phyloP scores from a whole-genome alignment of 1,140 invertebrate genomes.

The Solenopsis invicta region DNA sequence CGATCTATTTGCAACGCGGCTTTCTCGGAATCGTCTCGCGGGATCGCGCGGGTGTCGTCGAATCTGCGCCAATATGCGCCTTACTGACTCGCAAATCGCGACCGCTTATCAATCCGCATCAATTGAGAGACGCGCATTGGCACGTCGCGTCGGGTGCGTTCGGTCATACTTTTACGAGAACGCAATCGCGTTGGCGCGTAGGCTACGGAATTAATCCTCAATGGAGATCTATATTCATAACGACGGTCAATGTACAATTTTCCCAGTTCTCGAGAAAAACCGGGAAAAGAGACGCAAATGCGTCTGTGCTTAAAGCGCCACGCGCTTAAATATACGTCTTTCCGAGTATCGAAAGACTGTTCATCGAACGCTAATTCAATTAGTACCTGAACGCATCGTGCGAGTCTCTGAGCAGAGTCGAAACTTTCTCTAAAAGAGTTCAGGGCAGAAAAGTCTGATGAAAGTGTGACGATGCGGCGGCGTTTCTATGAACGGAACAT shows the following conservation, averaged over 20 bases:
- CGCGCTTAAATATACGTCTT: not conserved
- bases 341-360: not conserved
- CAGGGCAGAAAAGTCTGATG: not conserved
- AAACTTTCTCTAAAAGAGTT: not conserved
- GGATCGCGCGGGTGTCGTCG: not conserved
- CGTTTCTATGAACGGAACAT: not conserved
- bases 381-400: not conserved
- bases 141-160: not conserved
- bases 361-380: conserved; percentile 37
- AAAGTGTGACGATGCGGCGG: not conserved
- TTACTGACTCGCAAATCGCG: not conserved
- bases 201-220: conserved; percentile 17
- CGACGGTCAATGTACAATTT: conserved; percentile 26
- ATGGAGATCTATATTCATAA: conserved; percentile 52
- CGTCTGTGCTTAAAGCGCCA: not conserved
- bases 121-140: conserved; percentile 18
- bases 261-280: conserved; percentile 28
- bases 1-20: conserved; percentile 41
- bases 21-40: conserved; percentile 36
- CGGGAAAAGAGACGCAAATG: conserved; percentile 24
- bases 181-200: not conserved
- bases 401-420: not conserved
- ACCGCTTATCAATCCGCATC: conserved; percentile 28
- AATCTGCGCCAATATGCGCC: too few relatives aligned
- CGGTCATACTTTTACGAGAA: conserved; percentile 21